phyloP scores from a whole-genome alignment of 37 sponge, comb jelly and placozoan species.

The Theonella swinhoei region DNA sequence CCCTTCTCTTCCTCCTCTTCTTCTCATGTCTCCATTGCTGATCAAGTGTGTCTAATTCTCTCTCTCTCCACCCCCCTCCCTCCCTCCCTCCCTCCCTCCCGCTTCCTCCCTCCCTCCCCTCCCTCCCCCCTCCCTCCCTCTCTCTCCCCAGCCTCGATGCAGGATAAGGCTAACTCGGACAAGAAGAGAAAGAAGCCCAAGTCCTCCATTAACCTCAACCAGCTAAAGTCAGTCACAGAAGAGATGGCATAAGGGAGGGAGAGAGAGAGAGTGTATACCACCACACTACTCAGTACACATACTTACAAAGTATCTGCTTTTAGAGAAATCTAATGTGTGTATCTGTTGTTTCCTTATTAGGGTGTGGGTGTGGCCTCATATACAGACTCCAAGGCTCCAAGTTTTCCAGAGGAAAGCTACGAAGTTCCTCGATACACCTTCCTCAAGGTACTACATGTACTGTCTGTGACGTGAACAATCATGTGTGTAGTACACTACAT shows the following conservation, averaged over 20 bases:
- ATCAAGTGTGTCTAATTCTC: not conserved
- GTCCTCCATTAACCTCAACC: conserved; percentile 66
- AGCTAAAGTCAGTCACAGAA: conserved; percentile 56
- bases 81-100: too few species aligned
- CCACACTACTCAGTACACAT: not conserved
- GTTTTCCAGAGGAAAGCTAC: conserved; percentile 64
- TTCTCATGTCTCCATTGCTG: not conserved
- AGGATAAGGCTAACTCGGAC: conserved; percentile 54
- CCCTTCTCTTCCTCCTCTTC: too few species aligned
- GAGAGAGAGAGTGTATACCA: not conserved
- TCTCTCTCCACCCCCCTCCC: too few species aligned
- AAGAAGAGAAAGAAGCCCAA: conserved; percentile 50
- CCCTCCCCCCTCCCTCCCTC: too few species aligned
- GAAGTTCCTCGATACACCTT: conserved; percentile 77
- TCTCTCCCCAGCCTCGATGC: conserved; percentile 61
- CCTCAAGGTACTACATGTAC: conserved; percentile 77
- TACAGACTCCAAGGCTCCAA: conserved; percentile 32
- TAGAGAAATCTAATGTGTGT: too few species aligned
- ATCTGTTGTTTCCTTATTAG: conserved; percentile 12
- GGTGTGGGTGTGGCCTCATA: conserved; percentile 76
- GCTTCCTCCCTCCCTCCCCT: too few species aligned
- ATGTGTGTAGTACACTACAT: too few species aligned
- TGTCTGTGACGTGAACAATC: too few species aligned
- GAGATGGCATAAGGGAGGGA: not conserved
- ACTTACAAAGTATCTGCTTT: not conserved